Evolutionary conservation across 1,140 invertebrate genomes (phyloP).

Genomic region (Conus betulinus): DNA sequence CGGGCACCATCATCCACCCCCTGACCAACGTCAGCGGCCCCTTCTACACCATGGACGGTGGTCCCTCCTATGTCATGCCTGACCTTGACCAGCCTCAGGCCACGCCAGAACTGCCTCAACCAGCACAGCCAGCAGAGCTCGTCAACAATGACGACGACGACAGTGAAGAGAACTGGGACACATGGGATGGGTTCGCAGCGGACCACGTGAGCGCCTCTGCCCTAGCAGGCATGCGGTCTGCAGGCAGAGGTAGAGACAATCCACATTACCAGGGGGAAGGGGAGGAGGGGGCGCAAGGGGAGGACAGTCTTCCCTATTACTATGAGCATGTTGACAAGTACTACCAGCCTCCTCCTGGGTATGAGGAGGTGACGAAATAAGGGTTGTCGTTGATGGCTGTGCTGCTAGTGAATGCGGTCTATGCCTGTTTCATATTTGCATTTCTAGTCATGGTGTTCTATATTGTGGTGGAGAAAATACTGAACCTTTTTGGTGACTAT

Average conservation of each 20-base stretch:
- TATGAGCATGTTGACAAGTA: neutral
- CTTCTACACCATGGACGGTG: neutral
- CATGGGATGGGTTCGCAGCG: neutral
- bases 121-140: neutral
- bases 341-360: neutral
- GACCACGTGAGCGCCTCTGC: neutral
- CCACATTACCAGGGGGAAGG: neutral
- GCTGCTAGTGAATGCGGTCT: no score
- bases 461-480: no score
- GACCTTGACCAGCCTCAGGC: neutral
- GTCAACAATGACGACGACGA: neutral
- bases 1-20: constrained; percentile 12
- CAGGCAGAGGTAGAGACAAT: neutral
- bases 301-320: neutral
- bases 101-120: neutral
- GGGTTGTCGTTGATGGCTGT: no score
- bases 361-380: neutral
- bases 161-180: constrained; percentile 16
- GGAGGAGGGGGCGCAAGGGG: neutral
- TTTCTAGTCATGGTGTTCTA: no score
- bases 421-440: no score
- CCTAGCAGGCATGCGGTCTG: neutral
- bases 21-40: neutral
- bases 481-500: no score
- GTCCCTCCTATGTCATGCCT: neutral